Base-by-base conservation (phyloP, 1,140 invertebrate species). In the Teleogryllus occipitalis region DNA sequence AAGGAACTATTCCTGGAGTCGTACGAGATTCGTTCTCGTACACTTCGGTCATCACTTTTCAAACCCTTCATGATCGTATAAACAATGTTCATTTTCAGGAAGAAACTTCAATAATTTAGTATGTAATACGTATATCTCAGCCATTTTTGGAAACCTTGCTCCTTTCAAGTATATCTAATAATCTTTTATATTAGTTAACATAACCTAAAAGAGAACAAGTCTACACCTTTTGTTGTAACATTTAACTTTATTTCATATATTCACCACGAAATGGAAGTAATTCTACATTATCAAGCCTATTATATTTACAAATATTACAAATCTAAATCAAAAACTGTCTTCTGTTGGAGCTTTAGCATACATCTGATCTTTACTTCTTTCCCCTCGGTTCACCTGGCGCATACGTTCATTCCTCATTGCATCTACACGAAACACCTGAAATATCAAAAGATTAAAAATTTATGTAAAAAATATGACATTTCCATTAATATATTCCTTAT, bases 381-480 rank as follows among this genome's bases (percentile, higher is more conserved):
- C 87, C n/a, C 89, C 89, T 39, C 81, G 80, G 47, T 82, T 81
- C 76, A 86, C 87, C 82, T 92, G 90, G 49, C 87, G 86, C 7
- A 87, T 82, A 12, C 90, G 87, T 85, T 92, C 91, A 5, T 81
- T 81, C 72, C 84, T 82, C 89, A 92, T 90, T 15, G 83, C 47
- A 0, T 21, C 2, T 0, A 73, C 73, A 80, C 48, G 10, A 15
- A 80, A 27, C 6, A 80, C 54, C 79, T 79, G 54, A 79, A 78
- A 78, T 14, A 80, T 22, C 46, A 65, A 65, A 10, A 14, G 18
- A 65, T 18, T 14, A 14, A 18, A 65, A 65, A 65, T 65, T 65
- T 0, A 65, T 14, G 7, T 18, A 3, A 65, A 3, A 65, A 18
- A 65, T 65, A 65, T 39, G 27, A 65, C 10, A 65, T 65, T 18